Evolutionary conservation across 2,888 invertebrate genomes (phyloP).

Genomic region (Hyppa rectilinea): DNA sequence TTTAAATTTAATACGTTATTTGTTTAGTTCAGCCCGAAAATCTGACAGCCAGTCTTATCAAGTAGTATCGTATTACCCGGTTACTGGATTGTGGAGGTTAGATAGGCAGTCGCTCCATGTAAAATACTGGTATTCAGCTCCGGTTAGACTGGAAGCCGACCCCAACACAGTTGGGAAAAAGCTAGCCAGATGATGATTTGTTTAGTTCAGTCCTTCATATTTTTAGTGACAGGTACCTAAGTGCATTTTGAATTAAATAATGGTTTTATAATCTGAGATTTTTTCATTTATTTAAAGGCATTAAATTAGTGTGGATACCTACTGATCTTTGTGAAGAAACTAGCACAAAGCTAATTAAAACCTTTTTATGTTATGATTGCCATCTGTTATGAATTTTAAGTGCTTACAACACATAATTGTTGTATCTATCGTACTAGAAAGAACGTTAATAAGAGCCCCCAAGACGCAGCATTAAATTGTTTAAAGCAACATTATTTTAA

Average conservation of each 20-base stretch:
- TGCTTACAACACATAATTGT: conserved; percentile 39
- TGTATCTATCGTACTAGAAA: conserved; percentile 49
- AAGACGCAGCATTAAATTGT: conserved; percentile 67
- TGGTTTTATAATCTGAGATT: not conserved
- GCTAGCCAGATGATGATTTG: too few species aligned
- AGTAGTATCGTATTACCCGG: too few species aligned
- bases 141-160: too few species aligned
- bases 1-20: not conserved
- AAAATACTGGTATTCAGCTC: too few species aligned
- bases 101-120: too few species aligned
- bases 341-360: not conserved
- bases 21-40: not conserved
- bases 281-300: not conserved
- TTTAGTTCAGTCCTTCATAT: not conserved
- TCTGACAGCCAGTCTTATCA: too few species aligned
- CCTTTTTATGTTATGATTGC: not conserved
- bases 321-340: not conserved
- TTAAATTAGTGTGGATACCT: too few species aligned
- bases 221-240: too few species aligned
- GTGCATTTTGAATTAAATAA: not conserved
- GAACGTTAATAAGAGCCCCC: conserved; percentile 67
- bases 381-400: conserved; percentile 48
- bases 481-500: conserved; percentile 66
- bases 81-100: too few species aligned
- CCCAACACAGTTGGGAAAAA: too few species aligned